Evolutionary conservation across 2,113 vertebrate species (phyloP), one percentile per base, ranked within the genome.

Genomic region (Labeo rohita): DNA sequence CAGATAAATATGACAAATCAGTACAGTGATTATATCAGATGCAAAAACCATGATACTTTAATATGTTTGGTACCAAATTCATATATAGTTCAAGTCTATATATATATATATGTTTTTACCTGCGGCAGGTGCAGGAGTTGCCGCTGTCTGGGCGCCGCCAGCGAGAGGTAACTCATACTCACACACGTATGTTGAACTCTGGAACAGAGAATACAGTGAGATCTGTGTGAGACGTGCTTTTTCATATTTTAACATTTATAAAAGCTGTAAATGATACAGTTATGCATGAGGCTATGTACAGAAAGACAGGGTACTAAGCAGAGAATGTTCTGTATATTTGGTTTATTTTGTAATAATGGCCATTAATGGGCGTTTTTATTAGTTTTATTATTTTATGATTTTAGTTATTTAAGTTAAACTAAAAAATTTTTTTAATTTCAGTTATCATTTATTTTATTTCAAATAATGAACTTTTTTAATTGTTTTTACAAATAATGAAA

Each of bases 111-210:
- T 28, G 28, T 28, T 28, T 28, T 28, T 92, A 95, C 95, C 93
- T 92, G 89, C 47, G 34, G 81, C 28, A 75, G 90, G 85, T 49
- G 72, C 52, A 61, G 82, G 23, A 70, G 72, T 83, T 6, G 50
- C 61, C 43, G 28, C 65, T 15, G 84, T n/a, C 56, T 85, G 85
- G 3, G 82, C 18, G 63, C 90, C 85, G 23, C 28, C 86, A 28
- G 72, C 90, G 36, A 90, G 59, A 72, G 94, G 94, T 87, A 93
- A 7, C 91, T 95, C 95, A 84, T 95, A 96, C 21, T 94, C 94
- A 85, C 88, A 92, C 50, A 95, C 21, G 77, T 92, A 95, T 6
- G 91, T 79, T 9, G 92, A 92, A 18, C 92, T 90, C 94, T 95
- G 89, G 0, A 47, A 63, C 83, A 63, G 87, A 92, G 49, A 83